Evolutionary conservation across 1,140 invertebrate species (phyloP).

Genomic region (Drosophila arawakana): DNA sequence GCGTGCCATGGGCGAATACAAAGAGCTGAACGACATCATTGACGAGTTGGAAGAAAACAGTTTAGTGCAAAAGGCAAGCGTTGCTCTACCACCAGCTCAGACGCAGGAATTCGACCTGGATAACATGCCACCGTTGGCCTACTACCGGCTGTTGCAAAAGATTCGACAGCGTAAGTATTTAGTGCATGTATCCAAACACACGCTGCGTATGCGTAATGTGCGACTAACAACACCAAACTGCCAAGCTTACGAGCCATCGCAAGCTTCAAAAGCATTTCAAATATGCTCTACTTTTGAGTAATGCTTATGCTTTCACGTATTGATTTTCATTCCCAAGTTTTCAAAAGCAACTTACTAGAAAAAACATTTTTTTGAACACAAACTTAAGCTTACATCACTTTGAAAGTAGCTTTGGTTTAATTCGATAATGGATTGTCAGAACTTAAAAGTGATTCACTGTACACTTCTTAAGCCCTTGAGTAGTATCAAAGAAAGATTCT

Average conservation of each 20-base stretch:
- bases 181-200: constrained; percentile 4
- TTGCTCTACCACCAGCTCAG: constrained; percentile 38
- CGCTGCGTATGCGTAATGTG: constrained; percentile 55
- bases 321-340: constrained; percentile 8
- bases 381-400: constrained; percentile 1
- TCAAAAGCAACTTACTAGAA: background rate
- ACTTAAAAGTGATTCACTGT: background rate
- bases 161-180: constrained; percentile 70
- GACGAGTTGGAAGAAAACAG: constrained; percentile 78
- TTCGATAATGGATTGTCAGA: background rate
- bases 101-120: constrained; percentile 76
- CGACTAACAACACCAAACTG: constrained; percentile 15
- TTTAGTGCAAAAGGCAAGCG: constrained; percentile 56
- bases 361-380: background rate
- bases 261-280: constrained; percentile 10
- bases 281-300: constrained; percentile 13
- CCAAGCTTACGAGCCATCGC: too few relatives aligned
- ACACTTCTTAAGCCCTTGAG: too few relatives aligned
- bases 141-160: constrained; percentile 77
- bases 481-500: too few relatives aligned
- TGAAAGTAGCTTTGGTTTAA: background rate
- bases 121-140: constrained; percentile 76
- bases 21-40: constrained; percentile 77
- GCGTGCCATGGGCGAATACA: constrained; percentile 76
- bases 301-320: constrained; percentile 16